Conservation (phyloP, 2,888 invertebrate genomes). For the Dendrolimus houi region DNA sequence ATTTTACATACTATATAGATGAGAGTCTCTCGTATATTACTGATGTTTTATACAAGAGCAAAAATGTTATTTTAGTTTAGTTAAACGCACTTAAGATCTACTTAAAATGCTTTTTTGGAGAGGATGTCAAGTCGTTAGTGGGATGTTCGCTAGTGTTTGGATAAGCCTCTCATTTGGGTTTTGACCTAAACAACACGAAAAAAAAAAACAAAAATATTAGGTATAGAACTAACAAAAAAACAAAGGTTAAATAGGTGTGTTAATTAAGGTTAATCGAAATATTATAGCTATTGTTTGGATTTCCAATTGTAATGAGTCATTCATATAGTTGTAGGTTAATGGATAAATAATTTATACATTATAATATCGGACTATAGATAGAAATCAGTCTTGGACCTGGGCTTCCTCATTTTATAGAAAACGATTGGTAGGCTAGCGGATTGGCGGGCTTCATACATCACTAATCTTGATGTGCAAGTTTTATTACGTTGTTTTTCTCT, state of each 20-base stretch:
- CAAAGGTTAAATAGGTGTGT: neutral
- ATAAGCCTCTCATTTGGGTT: conserved; percentile 24
- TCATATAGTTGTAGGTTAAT: conserved; percentile 3
- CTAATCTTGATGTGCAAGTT: no score
- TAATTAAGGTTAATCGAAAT: neutral
- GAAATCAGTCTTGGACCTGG: no score
- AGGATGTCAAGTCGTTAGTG: conserved; percentile 23
- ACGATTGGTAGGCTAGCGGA: no score
- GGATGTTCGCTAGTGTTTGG: conserved; percentile 22
- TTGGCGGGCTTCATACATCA: no score
- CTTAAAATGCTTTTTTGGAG: neutral
- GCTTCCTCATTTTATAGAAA: no score
- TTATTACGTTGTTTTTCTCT: no score
- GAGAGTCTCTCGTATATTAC: no score
- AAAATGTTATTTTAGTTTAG: no score
- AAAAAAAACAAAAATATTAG: neutral
- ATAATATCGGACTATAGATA: no score
- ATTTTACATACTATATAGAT: no score
- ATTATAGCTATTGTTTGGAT: neutral
- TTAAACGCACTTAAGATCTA: no score
- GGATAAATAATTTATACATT: neutral
- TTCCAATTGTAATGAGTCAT: neutral
- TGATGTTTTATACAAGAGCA: no score
- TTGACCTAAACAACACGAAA: conserved; percentile 19
- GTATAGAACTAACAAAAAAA: neutral